A percentile compares a stretch with the other conserved stretches of the same genome.
Evolutionary conservation across 1,140 invertebrate species (phyloP).

Genomic region (Heliothis subflexa): DNA sequence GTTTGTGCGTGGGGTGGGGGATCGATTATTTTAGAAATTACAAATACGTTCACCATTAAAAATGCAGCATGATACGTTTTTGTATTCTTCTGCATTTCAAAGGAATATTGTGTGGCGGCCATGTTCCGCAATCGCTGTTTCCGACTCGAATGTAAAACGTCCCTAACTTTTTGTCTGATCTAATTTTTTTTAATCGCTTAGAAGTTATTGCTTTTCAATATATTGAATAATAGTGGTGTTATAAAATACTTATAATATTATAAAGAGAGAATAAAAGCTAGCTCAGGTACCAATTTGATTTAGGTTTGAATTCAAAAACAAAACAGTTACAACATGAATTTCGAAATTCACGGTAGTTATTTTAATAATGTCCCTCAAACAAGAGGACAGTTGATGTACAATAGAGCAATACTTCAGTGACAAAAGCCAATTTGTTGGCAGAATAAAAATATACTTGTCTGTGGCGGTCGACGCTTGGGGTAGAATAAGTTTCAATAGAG

Average conservation of each 20-base stretch:
- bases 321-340: too few species aligned
- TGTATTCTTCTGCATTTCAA: constrained; percentile 37
- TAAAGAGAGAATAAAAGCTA: too few species aligned
- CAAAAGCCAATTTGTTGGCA: neutral
- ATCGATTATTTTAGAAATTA: constrained; percentile 82
- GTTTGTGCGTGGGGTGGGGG: constrained; percentile 73
- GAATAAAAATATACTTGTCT: neutral
- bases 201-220: neutral
- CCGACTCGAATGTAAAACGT: neutral
- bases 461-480: neutral
- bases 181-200: neutral
- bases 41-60: constrained; percentile 54
- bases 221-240: too few species aligned
- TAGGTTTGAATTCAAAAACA: too few species aligned
- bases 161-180: neutral
- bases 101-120: constrained; percentile 3
- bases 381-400: neutral
- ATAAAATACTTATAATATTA: too few species aligned
- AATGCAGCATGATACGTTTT: constrained; percentile 25
- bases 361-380: neutral
- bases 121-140: constrained; percentile 5
- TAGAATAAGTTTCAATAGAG: neutral
- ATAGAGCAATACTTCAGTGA: neutral
- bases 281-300: too few species aligned
- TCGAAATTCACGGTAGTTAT: neutral